A percentile compares a stretch with the other conserved stretches of the same genome.
phyloP scores from a whole-genome alignment of 1,140 invertebrate species.

The Drosophila sulfurigaster region DNA sequence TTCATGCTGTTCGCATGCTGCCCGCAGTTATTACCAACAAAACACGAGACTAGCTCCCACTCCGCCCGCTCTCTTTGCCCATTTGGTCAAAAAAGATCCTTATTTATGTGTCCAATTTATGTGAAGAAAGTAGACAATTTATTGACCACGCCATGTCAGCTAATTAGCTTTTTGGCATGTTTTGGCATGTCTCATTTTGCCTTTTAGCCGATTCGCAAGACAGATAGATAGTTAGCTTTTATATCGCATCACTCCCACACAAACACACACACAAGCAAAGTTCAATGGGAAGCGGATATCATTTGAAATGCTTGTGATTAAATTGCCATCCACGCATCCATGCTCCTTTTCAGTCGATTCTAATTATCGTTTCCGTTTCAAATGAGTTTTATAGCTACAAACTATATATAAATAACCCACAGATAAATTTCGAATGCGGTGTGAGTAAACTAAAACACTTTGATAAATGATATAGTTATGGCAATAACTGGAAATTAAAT shows the following conservation, averaged over 20 bases:
- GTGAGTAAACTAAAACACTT: background rate
- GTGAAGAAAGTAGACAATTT: slow-evolving; percentile 26
- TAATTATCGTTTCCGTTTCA: no score
- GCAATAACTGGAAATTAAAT: no score
- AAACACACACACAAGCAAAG: background rate
- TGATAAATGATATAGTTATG: background rate
- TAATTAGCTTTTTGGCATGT: slow-evolving; percentile 46
- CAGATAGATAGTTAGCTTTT: background rate
- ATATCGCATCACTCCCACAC: background rate
- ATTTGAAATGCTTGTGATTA: background rate
- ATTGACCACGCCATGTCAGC: slow-evolving; percentile 32
- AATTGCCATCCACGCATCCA: background rate
- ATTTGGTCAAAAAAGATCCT: background rate
- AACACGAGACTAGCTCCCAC: background rate
- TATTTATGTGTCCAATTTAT: slow-evolving; percentile 32
- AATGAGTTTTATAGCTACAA: background rate
- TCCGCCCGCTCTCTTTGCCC: background rate
- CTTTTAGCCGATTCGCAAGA: background rate
- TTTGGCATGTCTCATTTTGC: slow-evolving; percentile 12
- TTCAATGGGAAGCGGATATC: background rate
- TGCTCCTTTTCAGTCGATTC: background rate
- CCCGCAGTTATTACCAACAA: background rate
- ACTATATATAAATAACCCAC: background rate
- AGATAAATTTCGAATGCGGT: background rate
- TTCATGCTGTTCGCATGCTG: background rate